These are phyloP conservation scores for Pseudomyrmex flavicornis DNA, from an alignment of 1,140 invertebrate species.

Conservation along the genomic window DNA sequence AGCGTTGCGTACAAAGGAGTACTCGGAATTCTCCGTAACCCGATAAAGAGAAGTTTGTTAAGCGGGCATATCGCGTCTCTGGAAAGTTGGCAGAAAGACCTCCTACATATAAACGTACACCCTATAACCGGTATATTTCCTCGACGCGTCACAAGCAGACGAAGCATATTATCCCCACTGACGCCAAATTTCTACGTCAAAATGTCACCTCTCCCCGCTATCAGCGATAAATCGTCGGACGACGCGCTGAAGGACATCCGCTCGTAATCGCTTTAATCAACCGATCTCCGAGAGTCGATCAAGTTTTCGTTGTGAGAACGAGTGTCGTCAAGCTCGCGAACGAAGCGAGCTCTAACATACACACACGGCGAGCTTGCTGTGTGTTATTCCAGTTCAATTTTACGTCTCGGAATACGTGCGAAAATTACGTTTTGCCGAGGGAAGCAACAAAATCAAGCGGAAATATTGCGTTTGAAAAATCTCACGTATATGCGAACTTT, in stretches of 20 bases:
- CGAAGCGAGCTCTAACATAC: background rate
- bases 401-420: background rate
- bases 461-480: too few species aligned
- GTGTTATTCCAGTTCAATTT: background rate
- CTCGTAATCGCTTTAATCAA: slow-evolving; percentile 26
- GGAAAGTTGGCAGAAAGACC: too few species aligned
- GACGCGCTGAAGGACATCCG: background rate
- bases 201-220: background rate
- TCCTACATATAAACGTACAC: too few species aligned
- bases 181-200: slow-evolving; percentile 5
- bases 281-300: slow-evolving; percentile 2
- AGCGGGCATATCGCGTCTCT: background rate
- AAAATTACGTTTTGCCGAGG: background rate
- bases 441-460: too few species aligned
- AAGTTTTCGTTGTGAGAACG: background rate
- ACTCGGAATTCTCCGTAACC: background rate
- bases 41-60: background rate
- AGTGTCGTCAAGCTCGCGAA: background rate
- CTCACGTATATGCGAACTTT: too few species aligned
- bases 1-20: too few species aligned
- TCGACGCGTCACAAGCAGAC: background rate
- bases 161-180: background rate
- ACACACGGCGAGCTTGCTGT: too few species aligned
- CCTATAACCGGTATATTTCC: too few species aligned
- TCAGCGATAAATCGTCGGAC: slow-evolving; percentile 19